Base-by-base conservation (phyloP, 1,140 invertebrate genomes). In the Eurosta solidaginis region DNA sequence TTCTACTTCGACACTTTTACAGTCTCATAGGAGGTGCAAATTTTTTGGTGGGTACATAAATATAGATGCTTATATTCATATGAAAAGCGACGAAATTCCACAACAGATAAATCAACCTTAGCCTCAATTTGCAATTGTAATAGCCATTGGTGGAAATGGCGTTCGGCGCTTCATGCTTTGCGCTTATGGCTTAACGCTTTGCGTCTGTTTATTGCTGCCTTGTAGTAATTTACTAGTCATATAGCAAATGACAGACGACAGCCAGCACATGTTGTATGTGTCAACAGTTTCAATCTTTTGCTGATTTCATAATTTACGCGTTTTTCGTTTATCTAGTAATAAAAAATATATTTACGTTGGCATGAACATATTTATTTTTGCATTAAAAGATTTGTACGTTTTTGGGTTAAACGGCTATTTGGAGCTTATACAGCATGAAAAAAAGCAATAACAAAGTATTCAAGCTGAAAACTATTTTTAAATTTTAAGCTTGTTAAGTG, bases 241-340 rank as follows among this genome's bases (percentile, higher is more conserved):
- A 1, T 9, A 9, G 17, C 12, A 68, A 40, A 68, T 68, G 59
- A 68, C 59, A 36, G 33, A 40, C 59, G 59, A 68, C 33, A 68
- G 33, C n/a, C 59, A 68, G n/a, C 33, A 20, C 33, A 40, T 68
- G 59, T 68, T 68, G 59, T 68, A 68, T 14, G 36, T 68, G 59
- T 68, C 59, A 29, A 68, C 59, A 68, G 40, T 68, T 68, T 68
- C 59, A 22, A 42, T 68, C n/a, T 68, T n/a, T 68, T 68, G 33
- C 33, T 40, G 59, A 68, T 68, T 68, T 68, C 59, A 68, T 68
- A 68, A 68, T 68, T 68, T 68, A 68, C 59, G 59, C 33, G 33
- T 27, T 68, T 68, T 68, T 40, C n/a, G 33, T 33, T 36, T 27
- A 29, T 14, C 20, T 29, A 10, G 40, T n/a, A 68, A 20, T 1